Percentiles rank a stretch among this genome's conserved stretches.
Evolutionary conservation across 2,113 vertebrate genomes (phyloP).

Genomic region (Sciurus niger): DNA sequence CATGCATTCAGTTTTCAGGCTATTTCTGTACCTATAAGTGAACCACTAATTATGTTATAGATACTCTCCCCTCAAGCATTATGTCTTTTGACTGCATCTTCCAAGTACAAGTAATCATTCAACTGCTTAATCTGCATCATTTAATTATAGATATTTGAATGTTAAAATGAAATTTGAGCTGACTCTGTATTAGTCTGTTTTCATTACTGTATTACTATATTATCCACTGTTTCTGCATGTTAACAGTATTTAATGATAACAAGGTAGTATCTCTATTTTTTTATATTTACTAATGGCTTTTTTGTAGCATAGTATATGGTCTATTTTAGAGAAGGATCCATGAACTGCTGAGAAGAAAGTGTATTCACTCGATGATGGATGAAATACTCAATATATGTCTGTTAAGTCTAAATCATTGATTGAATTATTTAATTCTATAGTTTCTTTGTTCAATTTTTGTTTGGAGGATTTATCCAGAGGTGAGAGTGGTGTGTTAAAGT

Average conservation of each 20-base stretch:
- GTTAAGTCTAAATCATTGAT: no score
- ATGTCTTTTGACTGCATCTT: neutral
- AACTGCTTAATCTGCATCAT: neutral
- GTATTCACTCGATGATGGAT: no score
- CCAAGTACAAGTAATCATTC: neutral
- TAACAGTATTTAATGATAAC: neutral
- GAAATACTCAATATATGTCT: no score
- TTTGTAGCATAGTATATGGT: no score
- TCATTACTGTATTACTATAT: no score
- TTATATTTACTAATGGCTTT: no score
- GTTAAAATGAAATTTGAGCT: neutral
- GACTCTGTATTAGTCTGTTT: neutral
- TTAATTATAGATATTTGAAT: neutral
- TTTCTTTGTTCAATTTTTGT: no score
- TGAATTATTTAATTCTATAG: no score
- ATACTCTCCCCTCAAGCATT: neutral
- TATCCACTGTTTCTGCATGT: neutral
- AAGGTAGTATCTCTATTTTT: neutral
- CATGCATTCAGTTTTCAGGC: neutral
- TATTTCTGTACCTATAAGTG: neutral
- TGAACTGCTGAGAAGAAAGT: no score
- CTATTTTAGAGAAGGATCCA: no score
- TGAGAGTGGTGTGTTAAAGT: no score
- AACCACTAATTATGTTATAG: neutral
- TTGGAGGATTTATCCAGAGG: no score